Base-by-base conservation (phyloP, 2,113 vertebrate genomes). In the Neogobius melanostomus region DNA sequence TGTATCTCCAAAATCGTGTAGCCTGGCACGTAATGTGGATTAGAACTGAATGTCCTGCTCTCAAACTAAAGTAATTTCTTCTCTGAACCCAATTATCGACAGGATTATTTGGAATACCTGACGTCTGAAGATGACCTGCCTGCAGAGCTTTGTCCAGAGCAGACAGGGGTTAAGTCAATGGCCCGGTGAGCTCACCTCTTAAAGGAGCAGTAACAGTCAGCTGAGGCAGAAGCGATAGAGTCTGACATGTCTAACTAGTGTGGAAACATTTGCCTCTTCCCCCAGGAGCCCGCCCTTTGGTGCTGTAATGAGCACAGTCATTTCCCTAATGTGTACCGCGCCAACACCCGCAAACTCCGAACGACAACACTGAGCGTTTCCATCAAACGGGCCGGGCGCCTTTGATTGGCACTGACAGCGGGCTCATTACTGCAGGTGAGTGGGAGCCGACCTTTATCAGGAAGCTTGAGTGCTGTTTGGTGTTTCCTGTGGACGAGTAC, bases 381-480 rank as follows among this genome's bases (percentile, higher is more conserved):
- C 91, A 89, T 90, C 91, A 91, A 92, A 84, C 57, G 54, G 80
- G 87, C 28, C 80, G 80, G 84, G 46, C 17, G 78, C 51, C 85
- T 91, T 89, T 91, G 90, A 93, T 93, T 93, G 93, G 91, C 93
- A 89, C 84, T 88, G 92, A 93, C 94, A 93, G 86, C 74, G 87
- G 85, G 89, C 92, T 97, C 94, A 95, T 95, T 96, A 95, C 94
- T 87, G 94, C 92, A 94, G 94, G 93, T 89, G 91, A 92, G 89
- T 91, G 91, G 92, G 94, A 83, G 85, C 69, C 82, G 84, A 90
- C 86, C 89, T 94, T 94, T 86, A 89, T 93, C 88, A 91, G 93
- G 91, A 87, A 82, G 90, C 89, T 90, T 92, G 93, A 96, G 94
- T 95, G 93, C 91, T 93, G 91, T 94, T 94, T 93, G 91, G 88